These are phyloP conservation scores for Hermaeophaga mercurialis DNA, from an alignment of 2,888 invertebrate species.

Conservation along the genomic window DNA sequence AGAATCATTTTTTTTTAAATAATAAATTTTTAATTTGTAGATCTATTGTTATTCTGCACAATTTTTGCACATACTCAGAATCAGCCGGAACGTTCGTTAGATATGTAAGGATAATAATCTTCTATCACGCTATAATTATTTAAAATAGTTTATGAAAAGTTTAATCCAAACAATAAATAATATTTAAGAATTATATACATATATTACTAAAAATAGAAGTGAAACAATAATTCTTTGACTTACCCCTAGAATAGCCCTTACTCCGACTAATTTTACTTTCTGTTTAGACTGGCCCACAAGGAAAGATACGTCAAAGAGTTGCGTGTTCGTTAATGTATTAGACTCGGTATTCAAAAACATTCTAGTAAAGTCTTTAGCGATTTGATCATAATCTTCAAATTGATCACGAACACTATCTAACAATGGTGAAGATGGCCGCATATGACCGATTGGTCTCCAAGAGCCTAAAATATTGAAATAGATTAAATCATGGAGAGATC, in stretches of 20 bases:
- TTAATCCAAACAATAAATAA: too few relatives aligned
- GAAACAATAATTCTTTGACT: too few relatives aligned
- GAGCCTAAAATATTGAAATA: slow-evolving; percentile 64
- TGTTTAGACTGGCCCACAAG: slow-evolving; percentile 91
- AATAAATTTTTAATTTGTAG: too few relatives aligned
- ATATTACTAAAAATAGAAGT: too few relatives aligned
- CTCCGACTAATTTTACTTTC: slow-evolving; percentile 85
- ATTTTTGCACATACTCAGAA: too few relatives aligned
- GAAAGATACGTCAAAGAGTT: slow-evolving; percentile 88
- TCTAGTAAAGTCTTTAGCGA: slow-evolving; percentile 89
- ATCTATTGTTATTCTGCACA: too few relatives aligned
- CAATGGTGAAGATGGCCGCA: slow-evolving; percentile 91
- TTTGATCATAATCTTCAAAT: slow-evolving; percentile 92
- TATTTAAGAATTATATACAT: too few relatives aligned
- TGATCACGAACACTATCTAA: slow-evolving; percentile 91
- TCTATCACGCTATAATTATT: too few relatives aligned
- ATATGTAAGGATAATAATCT: too few relatives aligned
- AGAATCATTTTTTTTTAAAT: too few relatives aligned
- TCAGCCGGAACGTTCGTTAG: too few relatives aligned
- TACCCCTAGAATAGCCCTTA: slow-evolving; percentile 88
- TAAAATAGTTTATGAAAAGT: too few relatives aligned
- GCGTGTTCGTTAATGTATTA: slow-evolving; percentile 77
- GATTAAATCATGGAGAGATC: neutral
- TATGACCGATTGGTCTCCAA: slow-evolving; percentile 93
- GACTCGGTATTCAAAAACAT: slow-evolving; percentile 86